A percentile compares a stretch with the other conserved stretches of the same genome.
phyloP scores from a whole-genome alignment of 1,140 invertebrate species.

The Drosophila repletoides region DNA sequence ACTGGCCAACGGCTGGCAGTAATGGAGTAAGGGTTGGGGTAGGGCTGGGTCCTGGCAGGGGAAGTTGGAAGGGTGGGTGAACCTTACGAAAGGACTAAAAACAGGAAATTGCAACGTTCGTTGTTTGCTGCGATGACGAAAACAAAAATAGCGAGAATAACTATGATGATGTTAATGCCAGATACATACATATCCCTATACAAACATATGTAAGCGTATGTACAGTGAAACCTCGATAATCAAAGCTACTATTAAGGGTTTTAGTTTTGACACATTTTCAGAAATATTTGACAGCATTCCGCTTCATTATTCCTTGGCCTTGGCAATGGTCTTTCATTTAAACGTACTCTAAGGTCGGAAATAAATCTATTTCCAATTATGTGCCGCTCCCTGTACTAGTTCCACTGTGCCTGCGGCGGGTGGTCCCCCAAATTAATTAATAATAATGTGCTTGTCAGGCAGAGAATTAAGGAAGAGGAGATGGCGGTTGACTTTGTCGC shows the following conservation, averaged over 20 bases:
- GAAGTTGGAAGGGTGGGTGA: background rate
- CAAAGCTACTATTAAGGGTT: no score
- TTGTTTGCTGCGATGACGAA: conserved; percentile 28
- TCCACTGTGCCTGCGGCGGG: conserved; percentile 40
- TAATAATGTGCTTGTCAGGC: conserved; percentile 58
- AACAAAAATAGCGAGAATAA: conserved; percentile 38
- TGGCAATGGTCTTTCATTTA: no score
- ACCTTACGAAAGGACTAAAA: background rate
- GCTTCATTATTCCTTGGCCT: no score
- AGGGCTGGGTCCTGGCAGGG: background rate
- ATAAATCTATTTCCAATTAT: no score
- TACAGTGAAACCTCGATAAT: no score
- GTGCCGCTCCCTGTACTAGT: no score
- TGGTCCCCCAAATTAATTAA: conserved; percentile 71
- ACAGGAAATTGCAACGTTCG: conserved; percentile 44
- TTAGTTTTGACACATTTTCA: no score
- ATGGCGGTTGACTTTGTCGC: background rate
- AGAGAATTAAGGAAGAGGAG: background rate
- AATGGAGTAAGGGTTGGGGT: conserved; percentile 30
- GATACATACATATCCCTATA: background rate
- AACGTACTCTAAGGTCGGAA: no score
- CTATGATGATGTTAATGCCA: conserved; percentile 30
- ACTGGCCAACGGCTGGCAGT: conserved; percentile 71
- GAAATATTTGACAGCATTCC: no score
- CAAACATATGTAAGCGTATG: background rate